Percentiles rank a stretch among this genome's conserved stretches.
Evolutionary conservation across 2,888 invertebrate genomes (phyloP).

Genomic region (Alentia gelatinosa): DNA sequence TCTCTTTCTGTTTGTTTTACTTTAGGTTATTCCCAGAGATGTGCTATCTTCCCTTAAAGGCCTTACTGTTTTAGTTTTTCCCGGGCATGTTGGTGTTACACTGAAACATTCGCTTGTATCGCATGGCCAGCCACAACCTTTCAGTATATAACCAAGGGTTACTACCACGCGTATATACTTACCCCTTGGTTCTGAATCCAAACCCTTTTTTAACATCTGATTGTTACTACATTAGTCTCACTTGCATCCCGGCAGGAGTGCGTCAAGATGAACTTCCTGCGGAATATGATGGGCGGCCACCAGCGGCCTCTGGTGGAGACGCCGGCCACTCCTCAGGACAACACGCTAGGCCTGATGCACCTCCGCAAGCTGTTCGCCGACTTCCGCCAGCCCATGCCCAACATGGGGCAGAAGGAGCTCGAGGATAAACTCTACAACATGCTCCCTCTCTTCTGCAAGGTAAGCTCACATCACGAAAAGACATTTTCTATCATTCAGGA

Average conservation of each 20-base stretch:
- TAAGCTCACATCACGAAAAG: too few relatives aligned
- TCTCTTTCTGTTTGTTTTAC: too few relatives aligned
- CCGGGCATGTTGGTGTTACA: too few relatives aligned
- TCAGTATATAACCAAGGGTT: too few relatives aligned
- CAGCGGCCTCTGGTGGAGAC: conserved; percentile 54
- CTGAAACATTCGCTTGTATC: too few relatives aligned
- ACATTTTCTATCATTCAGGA: background rate
- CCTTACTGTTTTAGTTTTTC: too few relatives aligned
- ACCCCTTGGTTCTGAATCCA: too few relatives aligned
- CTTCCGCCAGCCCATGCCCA: conserved; percentile 90
- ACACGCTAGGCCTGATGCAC: conserved; percentile 96
- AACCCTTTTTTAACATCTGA: too few relatives aligned
- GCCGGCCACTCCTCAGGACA: conserved; percentile 72
- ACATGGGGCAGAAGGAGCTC: conserved; percentile 76
- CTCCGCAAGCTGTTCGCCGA: conserved; percentile 97
- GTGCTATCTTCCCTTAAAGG: too few relatives aligned
- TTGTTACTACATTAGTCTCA: background rate
- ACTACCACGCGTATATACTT: too few relatives aligned
- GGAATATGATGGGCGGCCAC: conserved; percentile 58
- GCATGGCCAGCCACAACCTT: too few relatives aligned
- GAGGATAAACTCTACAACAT: conserved; percentile 98
- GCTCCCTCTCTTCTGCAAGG: conserved; percentile 98
- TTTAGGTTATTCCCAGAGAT: too few relatives aligned
- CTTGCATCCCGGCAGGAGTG: conserved; percentile 17
- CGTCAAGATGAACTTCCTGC: conserved; percentile 61